A percentile compares a stretch with the other conserved stretches of the same genome.
Evolutionary conservation across 2,113 vertebrate genomes (phyloP).

Genomic region (Scortum barcoo): DNA sequence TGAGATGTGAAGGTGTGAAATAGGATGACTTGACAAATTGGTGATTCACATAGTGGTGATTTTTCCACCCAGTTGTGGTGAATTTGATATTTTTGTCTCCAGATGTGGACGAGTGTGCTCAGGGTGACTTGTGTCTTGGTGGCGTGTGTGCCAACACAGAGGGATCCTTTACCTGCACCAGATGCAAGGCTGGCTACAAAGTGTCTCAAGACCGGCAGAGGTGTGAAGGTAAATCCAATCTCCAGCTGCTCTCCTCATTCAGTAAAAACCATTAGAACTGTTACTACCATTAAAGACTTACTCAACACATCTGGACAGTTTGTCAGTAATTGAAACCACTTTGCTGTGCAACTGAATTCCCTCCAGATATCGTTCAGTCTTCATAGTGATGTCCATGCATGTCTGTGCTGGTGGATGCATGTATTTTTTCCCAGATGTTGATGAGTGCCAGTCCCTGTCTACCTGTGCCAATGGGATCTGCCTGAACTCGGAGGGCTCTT

Average conservation of each 20-base stretch:
- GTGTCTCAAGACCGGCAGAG: slow-evolving; percentile 85
- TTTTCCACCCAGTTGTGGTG: not conserved
- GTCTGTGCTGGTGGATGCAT: slow-evolving; percentile 31
- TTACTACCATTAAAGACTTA: slow-evolving; percentile 3
- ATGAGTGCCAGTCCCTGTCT: slow-evolving; percentile 82
- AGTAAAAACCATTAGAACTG: slow-evolving; percentile 36
- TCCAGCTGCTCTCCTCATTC: slow-evolving; percentile 38
- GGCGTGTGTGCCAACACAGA: slow-evolving; percentile 90
- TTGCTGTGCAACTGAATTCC: slow-evolving; percentile 13
- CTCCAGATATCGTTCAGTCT: not conserved
- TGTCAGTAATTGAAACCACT: slow-evolving; percentile 31
- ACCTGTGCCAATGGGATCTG: slow-evolving; percentile 84
- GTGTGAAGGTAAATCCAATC: slow-evolving; percentile 88
- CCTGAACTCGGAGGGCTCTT: slow-evolving; percentile 85
- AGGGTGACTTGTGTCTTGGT: slow-evolving; percentile 80
- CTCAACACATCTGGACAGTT: slow-evolving; percentile 41
- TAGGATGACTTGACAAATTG: not conserved
- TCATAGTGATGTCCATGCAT: slow-evolving; percentile 6
- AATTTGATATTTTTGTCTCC: slow-evolving; percentile 44
- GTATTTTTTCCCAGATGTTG: slow-evolving; percentile 76
- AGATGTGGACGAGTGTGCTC: slow-evolving; percentile 91
- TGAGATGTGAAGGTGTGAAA: slow-evolving; percentile 88
- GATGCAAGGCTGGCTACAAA: slow-evolving; percentile 86
- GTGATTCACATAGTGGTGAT: slow-evolving; percentile 8
- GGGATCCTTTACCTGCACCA: slow-evolving; percentile 89